phyloP scores from a whole-genome alignment of 2,888 invertebrate genomes.

The Lasioglossum leucozonium region DNA sequence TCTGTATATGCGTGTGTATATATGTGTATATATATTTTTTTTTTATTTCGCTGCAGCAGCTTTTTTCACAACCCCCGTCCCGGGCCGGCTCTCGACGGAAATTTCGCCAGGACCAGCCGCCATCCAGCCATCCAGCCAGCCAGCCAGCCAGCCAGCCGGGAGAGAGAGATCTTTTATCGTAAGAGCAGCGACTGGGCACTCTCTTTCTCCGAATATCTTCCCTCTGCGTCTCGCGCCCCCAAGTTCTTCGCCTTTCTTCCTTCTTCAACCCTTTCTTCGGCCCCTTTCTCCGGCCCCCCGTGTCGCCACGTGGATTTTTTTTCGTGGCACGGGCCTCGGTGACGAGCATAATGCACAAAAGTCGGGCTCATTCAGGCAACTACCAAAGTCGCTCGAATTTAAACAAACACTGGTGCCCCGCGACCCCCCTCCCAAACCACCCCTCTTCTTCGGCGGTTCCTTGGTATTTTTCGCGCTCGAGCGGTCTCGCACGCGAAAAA shows the following conservation, averaged over 20 bases:
- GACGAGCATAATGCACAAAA: constrained; percentile 67
- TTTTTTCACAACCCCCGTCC: constrained; percentile 48
- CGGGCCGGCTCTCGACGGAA: constrained; percentile 54
- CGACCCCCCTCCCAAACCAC: constrained; percentile 16
- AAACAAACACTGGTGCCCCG: constrained; percentile 65
- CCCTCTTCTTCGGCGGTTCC: constrained; percentile 45
- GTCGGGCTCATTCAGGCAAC: constrained; percentile 57
- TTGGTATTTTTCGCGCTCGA: constrained; percentile 59
- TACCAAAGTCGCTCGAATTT: constrained; percentile 72
- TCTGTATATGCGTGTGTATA: background rate
- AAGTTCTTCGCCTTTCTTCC: constrained; percentile 52
- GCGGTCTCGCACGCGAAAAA: constrained; percentile 67
- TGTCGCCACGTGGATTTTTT: constrained; percentile 54
- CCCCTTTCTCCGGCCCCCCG: constrained; percentile 42
- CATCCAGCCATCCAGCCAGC: constrained; percentile 24
- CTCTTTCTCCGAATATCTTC: constrained; percentile 58
- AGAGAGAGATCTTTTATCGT: constrained; percentile 64
- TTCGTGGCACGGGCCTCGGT: constrained; percentile 46
- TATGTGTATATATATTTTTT: constrained; percentile 27
- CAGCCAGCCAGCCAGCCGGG: constrained; percentile 20
- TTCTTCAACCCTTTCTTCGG: constrained; percentile 54
- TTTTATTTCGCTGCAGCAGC: constrained; percentile 36
- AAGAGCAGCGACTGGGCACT: constrained; percentile 64
- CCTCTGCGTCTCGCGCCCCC: constrained; percentile 50
- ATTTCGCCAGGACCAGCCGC: constrained; percentile 59